phyloP scores from a whole-genome alignment of 2,113 vertebrate genomes.

The Hyperopisus bebe region DNA sequence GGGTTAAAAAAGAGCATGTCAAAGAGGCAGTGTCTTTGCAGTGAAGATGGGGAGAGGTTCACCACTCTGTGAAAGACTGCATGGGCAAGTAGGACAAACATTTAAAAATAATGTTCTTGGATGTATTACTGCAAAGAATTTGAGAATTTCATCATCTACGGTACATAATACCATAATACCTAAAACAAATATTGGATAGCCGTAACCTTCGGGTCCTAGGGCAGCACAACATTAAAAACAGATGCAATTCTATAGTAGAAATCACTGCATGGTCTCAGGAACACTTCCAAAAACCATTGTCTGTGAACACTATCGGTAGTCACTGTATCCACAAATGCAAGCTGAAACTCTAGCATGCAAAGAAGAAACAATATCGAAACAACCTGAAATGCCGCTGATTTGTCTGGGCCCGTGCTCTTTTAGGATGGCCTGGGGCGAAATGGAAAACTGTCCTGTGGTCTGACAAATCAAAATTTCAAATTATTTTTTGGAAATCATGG shows the following conservation, averaged over 20 bases:
- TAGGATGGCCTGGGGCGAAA: not conserved
- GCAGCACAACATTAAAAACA: not conserved
- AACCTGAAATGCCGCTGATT: not conserved
- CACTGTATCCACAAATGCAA: not conserved
- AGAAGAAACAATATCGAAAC: not conserved
- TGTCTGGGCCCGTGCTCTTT: not conserved
- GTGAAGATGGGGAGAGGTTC: not conserved
- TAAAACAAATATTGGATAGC: not conserved
- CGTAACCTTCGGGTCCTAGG: not conserved
- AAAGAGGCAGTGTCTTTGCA: not conserved
- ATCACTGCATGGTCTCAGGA: not conserved
- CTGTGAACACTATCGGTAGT: not conserved
- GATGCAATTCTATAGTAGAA: not conserved
- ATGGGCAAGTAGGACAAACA: not conserved
- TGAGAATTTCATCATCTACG: not conserved
- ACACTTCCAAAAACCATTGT: not conserved
- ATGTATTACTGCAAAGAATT: not conserved
- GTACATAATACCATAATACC: not conserved
- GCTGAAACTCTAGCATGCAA: not conserved
- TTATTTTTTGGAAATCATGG: not conserved
- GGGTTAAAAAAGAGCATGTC: not conserved
- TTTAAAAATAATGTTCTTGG: not conserved
- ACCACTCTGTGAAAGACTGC: not conserved
- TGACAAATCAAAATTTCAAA: not conserved
- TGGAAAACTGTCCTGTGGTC: not conserved